These are phyloP conservation scores for Pachyseris speciosa DNA, from an alignment of 64 coral and sea anemone genomes.

Conservation along the genomic window DNA sequence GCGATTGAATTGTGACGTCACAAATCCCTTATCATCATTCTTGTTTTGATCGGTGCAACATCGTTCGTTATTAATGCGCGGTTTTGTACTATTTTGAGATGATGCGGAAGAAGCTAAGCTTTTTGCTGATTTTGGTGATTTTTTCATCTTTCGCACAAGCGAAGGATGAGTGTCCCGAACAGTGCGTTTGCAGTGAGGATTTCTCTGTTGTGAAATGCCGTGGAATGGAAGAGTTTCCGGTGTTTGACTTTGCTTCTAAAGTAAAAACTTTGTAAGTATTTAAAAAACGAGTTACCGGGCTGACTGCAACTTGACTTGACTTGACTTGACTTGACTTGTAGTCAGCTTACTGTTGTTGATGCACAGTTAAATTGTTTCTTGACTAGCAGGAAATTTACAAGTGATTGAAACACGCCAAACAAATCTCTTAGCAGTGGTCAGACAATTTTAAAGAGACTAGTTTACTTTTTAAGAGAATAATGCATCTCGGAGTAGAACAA, in stretches of 20 bases:
- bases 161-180: neutral
- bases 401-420: no score
- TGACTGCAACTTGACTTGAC: no score
- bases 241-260: conserved; percentile 16
- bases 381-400: no score
- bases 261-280: conserved; percentile 57
- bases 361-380: no score
- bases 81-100: neutral
- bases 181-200: conserved; percentile 41
- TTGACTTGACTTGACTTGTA: no score
- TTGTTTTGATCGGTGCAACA: neutral
- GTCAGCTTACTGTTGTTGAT: no score
- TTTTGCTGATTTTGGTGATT: neutral
- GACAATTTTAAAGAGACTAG: no score
- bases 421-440: no score
- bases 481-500: no score
- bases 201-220: conserved; percentile 33
- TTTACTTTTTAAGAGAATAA: no score
- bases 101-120: conserved; percentile 14
- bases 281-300: no score
- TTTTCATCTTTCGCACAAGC: neutral
- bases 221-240: neutral
- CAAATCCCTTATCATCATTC: conserved; percentile 15
- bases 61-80: neutral
- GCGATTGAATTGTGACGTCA: neutral